Percentiles rank a stretch among this genome's conserved stretches.
These are phyloP conservation scores for Euthynnus affinis DNA, from an alignment of 2,797 vertebrate species.

Conservation along the genomic window DNA sequence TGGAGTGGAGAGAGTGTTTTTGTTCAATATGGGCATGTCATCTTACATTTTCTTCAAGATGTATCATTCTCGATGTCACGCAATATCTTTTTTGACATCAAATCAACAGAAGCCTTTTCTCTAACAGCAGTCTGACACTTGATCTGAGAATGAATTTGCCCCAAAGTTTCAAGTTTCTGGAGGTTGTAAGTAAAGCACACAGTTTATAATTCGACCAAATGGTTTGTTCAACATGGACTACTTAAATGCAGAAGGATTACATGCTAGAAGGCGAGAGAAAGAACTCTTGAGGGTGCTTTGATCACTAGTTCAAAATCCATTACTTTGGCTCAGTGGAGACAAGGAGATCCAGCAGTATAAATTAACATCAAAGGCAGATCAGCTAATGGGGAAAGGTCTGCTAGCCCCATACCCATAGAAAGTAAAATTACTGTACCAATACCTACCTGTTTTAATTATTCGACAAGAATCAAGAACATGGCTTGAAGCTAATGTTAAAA, in stretches of 20 bases:
- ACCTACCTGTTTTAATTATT: slow-evolving; percentile 57
- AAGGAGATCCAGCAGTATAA: slow-evolving; percentile 70
- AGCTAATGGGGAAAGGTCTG: slow-evolving; percentile 61
- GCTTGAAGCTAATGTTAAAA: slow-evolving; percentile 48
- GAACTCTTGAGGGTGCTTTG: slow-evolving; percentile 66
- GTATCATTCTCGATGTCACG: slow-evolving; percentile 14
- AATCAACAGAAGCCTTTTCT: slow-evolving; percentile 21
- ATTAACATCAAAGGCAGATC: slow-evolving; percentile 79
- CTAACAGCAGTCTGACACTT: slow-evolving; percentile 6
- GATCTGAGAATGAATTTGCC: slow-evolving; percentile 4
- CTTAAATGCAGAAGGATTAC: slow-evolving; percentile 66
- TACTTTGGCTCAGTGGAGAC: slow-evolving; percentile 71
- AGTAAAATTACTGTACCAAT: slow-evolving; percentile 43
- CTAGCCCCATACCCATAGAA: slow-evolving; percentile 17
- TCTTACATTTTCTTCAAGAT: slow-evolving; percentile 47
- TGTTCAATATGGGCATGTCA: slow-evolving; percentile 39
- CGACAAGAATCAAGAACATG: slow-evolving; percentile 28
- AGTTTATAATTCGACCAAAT: slow-evolving; percentile 48
- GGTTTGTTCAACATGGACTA: slow-evolving; percentile 66
- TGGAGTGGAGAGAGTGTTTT: slow-evolving; percentile 25
- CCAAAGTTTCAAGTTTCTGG: slow-evolving; percentile 19
- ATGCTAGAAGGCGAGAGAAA: slow-evolving; percentile 49
- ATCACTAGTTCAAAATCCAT: slow-evolving; percentile 76
- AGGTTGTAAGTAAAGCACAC: slow-evolving; percentile 24
- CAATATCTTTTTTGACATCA: slow-evolving; percentile 21